A percentile compares a stretch with the other conserved stretches of the same genome.
phyloP scores from a whole-genome alignment of 1,140 invertebrate genomes.

The Drosophila nasuta region DNA sequence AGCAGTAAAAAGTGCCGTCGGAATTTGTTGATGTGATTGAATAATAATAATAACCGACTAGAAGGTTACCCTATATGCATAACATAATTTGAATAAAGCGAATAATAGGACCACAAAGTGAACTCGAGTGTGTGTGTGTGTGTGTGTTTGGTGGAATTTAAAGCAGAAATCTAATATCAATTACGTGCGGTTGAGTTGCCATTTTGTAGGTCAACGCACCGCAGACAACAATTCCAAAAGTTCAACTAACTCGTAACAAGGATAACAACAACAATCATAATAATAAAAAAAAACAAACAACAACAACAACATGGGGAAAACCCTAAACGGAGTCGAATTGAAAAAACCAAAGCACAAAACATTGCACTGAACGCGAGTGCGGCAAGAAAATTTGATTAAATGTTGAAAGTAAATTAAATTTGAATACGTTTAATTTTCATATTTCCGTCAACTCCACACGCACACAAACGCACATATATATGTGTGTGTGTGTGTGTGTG shows the following conservation, averaged over 20 bases:
- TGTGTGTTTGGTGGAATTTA: conserved; percentile 3
- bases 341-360: conserved; percentile 65
- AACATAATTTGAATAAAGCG: too few relatives aligned
- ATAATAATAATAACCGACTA: too few relatives aligned
- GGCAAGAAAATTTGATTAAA: conserved; percentile 77
- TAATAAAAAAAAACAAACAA: conserved; percentile 13
- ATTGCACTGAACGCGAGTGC: conserved; percentile 54
- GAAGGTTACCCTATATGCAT: too few relatives aligned
- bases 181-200: conserved; percentile 29
- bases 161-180: conserved; percentile 38
- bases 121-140: too few relatives aligned
- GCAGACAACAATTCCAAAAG: conserved; percentile 37
- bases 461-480: not conserved
- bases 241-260: conserved; percentile 40
- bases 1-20: too few relatives aligned
- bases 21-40: too few relatives aligned
- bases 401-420: conserved; percentile 78
- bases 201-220: conserved; percentile 55
- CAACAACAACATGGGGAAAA: not conserved
- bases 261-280: conserved; percentile 32
- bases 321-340: conserved; percentile 58
- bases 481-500: conserved; percentile 25
- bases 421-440: conserved; percentile 82
- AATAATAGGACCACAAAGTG: too few relatives aligned
- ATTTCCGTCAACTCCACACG: conserved; percentile 55